Evolutionary conservation across 2,888 invertebrate species (phyloP), one percentile per base, ranked within the genome.

Genomic region (Eupithecia tripunctaria): DNA sequence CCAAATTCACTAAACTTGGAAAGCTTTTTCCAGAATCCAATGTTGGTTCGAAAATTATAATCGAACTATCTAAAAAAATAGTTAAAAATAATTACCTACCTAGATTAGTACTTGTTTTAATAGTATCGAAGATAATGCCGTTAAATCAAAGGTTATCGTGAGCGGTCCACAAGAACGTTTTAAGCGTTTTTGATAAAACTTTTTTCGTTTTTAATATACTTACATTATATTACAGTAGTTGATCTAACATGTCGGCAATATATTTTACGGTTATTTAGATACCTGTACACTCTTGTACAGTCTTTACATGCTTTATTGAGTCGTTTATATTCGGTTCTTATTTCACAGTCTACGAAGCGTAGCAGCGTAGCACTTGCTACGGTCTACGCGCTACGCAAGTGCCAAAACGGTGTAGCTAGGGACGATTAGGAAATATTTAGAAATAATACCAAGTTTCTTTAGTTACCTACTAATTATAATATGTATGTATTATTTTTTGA

Each of bases 311-410:
- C 14, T 4, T 21, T 56, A 25, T 12, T 7, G 56, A 63, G 12
- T 63, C 27, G 36, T 15, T n/a, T 60, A 6, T 56, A 60, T 18
- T 60, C 62, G 36, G 12, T 63, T n/a, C 21, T 38, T 73, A 81
- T 83, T 83, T 82, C 79, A 81, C 73, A 81, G 80, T 81, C 85
- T 83, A 86, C 84, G 83, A 68, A 78, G 80, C 86, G 86, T 85
- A 88, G 84, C 82, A 38, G 21, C 64, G 64, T 41, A 63, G 36
- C 32, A 69, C 78, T 77, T 76, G 80, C 82, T 82, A 83, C 68
- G 81, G n/a, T 51, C 51, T 51, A 82, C 81, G 79, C 68, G 81
- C 82, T 82, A 80, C 78, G 72, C 38, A 66, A 67, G n/a, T 72
- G 64, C 68, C 75, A 78, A 76, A 79, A 78, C 77, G n/a, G 47